A percentile compares a stretch with the other conserved stretches of the same genome.
These are phyloP conservation scores for Diadromus collaris DNA, from an alignment of 2,888 invertebrate species.

Conservation along the genomic window DNA sequence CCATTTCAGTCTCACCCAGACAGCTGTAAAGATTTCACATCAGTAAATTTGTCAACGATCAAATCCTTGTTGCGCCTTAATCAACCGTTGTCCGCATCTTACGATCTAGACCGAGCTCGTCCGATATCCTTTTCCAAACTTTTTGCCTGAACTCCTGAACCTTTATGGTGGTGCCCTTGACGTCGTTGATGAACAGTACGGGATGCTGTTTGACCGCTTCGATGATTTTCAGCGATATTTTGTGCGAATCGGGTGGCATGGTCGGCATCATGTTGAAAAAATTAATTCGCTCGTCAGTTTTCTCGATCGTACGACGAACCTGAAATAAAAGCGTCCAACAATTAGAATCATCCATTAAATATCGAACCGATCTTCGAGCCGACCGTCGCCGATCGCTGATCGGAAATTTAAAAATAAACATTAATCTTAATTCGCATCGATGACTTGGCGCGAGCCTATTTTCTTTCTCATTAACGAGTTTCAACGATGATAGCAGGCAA, in stretches of 20 bases:
- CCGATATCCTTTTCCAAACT: constrained; percentile 77
- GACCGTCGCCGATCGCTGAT: neutral
- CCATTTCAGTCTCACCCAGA: constrained; percentile 77
- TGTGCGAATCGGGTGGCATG: constrained; percentile 76
- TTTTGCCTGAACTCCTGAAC: constrained; percentile 78
- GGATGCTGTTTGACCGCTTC: constrained; percentile 78
- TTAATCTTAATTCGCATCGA: constrained; percentile 18
- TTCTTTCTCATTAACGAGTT: neutral
- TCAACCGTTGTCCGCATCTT: constrained; percentile 51
- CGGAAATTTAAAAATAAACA: neutral
- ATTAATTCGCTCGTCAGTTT: neutral
- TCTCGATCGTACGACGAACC: neutral
- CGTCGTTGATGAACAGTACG: constrained; percentile 76
- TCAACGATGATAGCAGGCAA: neutral
- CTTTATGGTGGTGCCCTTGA: constrained; percentile 74
- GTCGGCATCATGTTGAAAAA: constrained; percentile 68
- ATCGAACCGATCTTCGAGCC: neutral
- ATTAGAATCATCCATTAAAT: neutral
- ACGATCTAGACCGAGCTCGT: constrained; percentile 77
- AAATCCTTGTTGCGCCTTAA: neutral
- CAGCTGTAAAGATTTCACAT: constrained; percentile 65
- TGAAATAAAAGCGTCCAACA: constrained; percentile 19
- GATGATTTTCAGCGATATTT: constrained; percentile 77
- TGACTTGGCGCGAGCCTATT: neutral
- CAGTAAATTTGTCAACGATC: neutral